Base-by-base conservation (phyloP, 2,797 vertebrate genomes). In the Liasis olivaceus region DNA sequence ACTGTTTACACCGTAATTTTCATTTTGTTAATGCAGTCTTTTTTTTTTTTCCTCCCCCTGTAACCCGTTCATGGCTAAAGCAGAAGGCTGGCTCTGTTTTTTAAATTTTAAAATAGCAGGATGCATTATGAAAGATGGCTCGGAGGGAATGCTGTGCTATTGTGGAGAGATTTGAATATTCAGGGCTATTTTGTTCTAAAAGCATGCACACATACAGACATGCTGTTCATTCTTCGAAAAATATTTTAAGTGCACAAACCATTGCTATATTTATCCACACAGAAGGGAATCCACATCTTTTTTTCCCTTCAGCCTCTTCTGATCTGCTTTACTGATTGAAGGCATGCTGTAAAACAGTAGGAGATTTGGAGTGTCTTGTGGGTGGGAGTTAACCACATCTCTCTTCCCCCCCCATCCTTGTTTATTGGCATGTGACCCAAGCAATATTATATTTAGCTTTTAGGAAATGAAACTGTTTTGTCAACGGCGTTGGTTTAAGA, bases 1-100 rank as follows among this genome's bases (percentile, higher is more conserved):
- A 99, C 99, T 99, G 99, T 99, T 99, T 99, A 99, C 99, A 99
- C 99, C 98, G 99, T 99, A 99, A 99, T 99, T 99, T 99, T 99
- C 99, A 99, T 98, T 99, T 99, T 99, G 98, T 99, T 99, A 99
- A 99, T 99, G 99, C 99, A 99, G 99, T 99, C 98, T 97, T 98
- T 98, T 98, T 96, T 97, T 9, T 42, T 1, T 3, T 42, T 42
- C 42, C 5, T 31, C 58, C 31, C 7, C 47, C 60, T 97, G 98
- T 98, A 98, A 98, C 98, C 98, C 98, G 94, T 98, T 98, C 98
- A 96, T 98, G 97, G 97, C 98, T 98, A 97, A 97, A 98, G 96
- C 97, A 93, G 94, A 97, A 47, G 97, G 42, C 97, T 97, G 97
- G 95, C 97, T 97, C 96, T 96, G 96, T 97, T 97, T 97, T 97